Percentiles rank a stretch among this genome's conserved stretches.
These are phyloP conservation scores for Colaptes auratus DNA, from an alignment of 2,113 vertebrate species.

Conservation along the genomic window DNA sequence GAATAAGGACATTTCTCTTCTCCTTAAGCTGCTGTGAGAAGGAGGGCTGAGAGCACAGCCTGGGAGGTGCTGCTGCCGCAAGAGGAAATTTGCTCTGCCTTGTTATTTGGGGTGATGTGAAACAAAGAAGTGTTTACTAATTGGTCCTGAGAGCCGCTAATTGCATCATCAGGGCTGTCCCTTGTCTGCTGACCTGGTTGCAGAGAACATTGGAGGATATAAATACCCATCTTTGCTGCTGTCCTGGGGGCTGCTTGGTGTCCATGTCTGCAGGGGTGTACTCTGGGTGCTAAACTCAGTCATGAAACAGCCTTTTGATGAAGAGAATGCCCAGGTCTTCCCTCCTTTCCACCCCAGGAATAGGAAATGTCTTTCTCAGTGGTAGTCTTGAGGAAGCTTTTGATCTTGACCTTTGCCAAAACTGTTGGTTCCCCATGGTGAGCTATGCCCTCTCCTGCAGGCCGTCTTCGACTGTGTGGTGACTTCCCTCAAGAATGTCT, in stretches of 20 bases:
- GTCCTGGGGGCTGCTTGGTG: neutral
- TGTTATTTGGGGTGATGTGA: accelerated
- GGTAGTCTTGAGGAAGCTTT: neutral
- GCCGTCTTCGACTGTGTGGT: slow-evolving; percentile 94
- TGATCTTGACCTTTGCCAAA: neutral
- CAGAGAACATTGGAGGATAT: neutral
- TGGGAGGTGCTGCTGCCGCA: neutral
- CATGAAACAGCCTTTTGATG: neutral
- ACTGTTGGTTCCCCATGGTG: neutral
- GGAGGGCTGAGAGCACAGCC: neutral
- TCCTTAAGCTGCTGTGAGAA: neutral
- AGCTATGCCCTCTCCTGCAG: slow-evolving; percentile 62
- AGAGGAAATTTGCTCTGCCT: neutral
- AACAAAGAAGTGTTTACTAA: neutral
- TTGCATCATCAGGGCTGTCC: neutral
- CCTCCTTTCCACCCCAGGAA: neutral
- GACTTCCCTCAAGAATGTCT: slow-evolving; percentile 97
- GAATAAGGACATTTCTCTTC: neutral
- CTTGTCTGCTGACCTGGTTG: neutral
- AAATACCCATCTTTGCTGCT: neutral
- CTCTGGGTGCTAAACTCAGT: neutral
- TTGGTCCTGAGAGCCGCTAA: slow-evolving; percentile 6
- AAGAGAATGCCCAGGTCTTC: neutral
- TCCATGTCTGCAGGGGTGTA: neutral
- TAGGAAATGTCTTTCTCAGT: neutral